These are phyloP conservation scores for Caranx melampygus DNA, from an alignment of 2,113 vertebrate species.

Conservation along the genomic window DNA sequence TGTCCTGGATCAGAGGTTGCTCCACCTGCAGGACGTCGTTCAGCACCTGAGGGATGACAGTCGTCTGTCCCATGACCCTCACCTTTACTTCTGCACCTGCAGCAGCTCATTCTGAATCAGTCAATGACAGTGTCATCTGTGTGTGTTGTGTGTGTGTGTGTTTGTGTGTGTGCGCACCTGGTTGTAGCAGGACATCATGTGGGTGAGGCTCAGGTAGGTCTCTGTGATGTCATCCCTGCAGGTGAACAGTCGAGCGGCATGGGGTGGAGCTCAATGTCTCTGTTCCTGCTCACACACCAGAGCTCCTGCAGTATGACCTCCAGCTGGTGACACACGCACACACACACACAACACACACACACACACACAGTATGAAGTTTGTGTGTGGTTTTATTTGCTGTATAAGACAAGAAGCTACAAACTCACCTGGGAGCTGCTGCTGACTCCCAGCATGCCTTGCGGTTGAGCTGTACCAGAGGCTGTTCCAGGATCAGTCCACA, in stretches of 20 bases:
- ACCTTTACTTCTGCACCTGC: not conserved
- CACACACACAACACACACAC: too few relatives aligned
- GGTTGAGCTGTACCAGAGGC: conserved; percentile 77
- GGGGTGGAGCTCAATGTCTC: conserved; percentile 46
- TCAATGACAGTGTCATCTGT: too few relatives aligned
- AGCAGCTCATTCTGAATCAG: too few relatives aligned
- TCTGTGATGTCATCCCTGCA: conserved; percentile 80
- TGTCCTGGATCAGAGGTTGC: conserved; percentile 70
- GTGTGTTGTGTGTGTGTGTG: too few relatives aligned
- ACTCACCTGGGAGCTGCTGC: conserved; percentile 45
- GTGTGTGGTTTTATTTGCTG: too few relatives aligned
- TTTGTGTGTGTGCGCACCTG: conserved; percentile 69
- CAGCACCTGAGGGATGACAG: conserved; percentile 24
- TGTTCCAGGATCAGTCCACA: conserved; percentile 84
- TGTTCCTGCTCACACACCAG: conserved; percentile 79
- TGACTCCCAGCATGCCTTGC: conserved; percentile 74
- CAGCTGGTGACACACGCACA: too few relatives aligned
- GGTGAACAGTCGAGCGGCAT: conserved; percentile 72
- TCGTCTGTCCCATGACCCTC: conserved; percentile 10
- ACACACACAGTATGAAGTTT: too few relatives aligned
- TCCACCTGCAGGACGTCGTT: conserved; percentile 4
- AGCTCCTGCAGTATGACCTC: conserved; percentile 82
- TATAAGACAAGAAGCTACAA: not conserved
- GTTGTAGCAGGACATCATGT: conserved; percentile 87
- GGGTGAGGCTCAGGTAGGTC: conserved; percentile 81